Evolutionary conservation across 2,888 invertebrate genomes (phyloP).

Genomic region (Augiades crinisus): DNA sequence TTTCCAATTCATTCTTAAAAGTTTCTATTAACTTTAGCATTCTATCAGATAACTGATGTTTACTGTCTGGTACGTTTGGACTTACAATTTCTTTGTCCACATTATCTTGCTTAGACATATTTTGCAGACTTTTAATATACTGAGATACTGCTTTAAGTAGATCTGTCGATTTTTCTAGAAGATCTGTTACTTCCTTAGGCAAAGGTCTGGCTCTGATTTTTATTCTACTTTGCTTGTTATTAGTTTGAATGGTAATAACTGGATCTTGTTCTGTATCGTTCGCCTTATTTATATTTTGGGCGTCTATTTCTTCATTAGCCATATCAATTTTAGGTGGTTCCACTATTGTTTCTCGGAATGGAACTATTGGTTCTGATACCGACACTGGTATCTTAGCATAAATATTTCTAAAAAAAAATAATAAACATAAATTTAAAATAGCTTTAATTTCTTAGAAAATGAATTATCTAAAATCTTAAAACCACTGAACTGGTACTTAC

Average conservation of each 20-base stretch:
- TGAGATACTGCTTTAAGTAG: slow-evolving; percentile 85
- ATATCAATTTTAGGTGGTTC: slow-evolving; percentile 89
- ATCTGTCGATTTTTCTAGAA: slow-evolving; percentile 87
- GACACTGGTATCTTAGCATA: slow-evolving; percentile 94
- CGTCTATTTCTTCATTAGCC: slow-evolving; percentile 91
- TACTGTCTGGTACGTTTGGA: slow-evolving; percentile 51
- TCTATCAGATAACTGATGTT: slow-evolving; percentile 59
- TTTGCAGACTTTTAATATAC: slow-evolving; percentile 67
- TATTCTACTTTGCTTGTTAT: slow-evolving; percentile 87
- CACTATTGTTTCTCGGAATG: slow-evolving; percentile 96
- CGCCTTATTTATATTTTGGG: slow-evolving; percentile 75
- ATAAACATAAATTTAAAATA: not conserved
- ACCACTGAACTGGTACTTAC: slow-evolving; percentile 49
- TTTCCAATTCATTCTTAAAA: slow-evolving; percentile 81
- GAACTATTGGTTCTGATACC: slow-evolving; percentile 97
- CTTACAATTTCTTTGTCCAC: slow-evolving; percentile 54
- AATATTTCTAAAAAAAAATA: slow-evolving; percentile 66
- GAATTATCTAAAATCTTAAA: too few species aligned
- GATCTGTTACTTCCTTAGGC: slow-evolving; percentile 84
- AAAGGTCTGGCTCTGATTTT: slow-evolving; percentile 89
- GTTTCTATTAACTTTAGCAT: slow-evolving; percentile 67
- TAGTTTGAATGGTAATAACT: slow-evolving; percentile 82
- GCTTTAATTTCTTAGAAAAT: not conserved
- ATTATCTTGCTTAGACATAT: slow-evolving; percentile 59
- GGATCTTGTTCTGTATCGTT: slow-evolving; percentile 73